Conservation (phyloP, 2,113 vertebrate species). For the Solea solea region DNA sequence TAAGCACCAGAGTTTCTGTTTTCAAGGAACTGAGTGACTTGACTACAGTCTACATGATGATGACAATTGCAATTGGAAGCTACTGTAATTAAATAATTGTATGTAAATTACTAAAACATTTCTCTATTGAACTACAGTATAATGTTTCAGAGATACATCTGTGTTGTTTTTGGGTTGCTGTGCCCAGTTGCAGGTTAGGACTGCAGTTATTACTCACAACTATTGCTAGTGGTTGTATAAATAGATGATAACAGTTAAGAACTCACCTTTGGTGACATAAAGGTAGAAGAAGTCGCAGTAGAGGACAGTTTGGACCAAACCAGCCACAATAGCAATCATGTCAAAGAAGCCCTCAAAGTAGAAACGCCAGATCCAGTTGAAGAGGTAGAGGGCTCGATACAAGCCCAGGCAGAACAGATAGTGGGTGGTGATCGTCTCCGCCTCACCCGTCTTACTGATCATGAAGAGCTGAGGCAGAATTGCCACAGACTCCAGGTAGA, state of each 20-base stretch:
- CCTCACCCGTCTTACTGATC: constrained; percentile 99
- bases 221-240: background rate
- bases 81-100: no score
- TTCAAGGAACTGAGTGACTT: background rate
- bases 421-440: constrained; percentile 98
- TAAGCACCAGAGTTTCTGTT: background rate
- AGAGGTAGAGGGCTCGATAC: constrained; percentile 95
- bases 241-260: background rate
- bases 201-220: no score
- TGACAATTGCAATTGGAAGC: background rate
- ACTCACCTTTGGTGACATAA: constrained; percentile 98
- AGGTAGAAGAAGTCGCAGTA: constrained; percentile 99
- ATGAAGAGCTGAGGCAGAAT: constrained; percentile 99
- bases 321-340: constrained; percentile 97
- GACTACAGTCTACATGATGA: no score
- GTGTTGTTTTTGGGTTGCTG: no score
- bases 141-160: no score
- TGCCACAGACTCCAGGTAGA: constrained; percentile 97
- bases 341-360: constrained; percentile 99
- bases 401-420: constrained; percentile 97
- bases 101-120: no score
- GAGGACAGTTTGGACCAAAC: constrained; percentile 96
- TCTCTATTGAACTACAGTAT: no score
- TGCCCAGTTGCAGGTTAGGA: no score
- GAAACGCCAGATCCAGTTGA: constrained; percentile 99